These are phyloP conservation scores for Ricordea florida DNA, from an alignment of 92 coral and sea anemone species.

Conservation along the genomic window DNA sequence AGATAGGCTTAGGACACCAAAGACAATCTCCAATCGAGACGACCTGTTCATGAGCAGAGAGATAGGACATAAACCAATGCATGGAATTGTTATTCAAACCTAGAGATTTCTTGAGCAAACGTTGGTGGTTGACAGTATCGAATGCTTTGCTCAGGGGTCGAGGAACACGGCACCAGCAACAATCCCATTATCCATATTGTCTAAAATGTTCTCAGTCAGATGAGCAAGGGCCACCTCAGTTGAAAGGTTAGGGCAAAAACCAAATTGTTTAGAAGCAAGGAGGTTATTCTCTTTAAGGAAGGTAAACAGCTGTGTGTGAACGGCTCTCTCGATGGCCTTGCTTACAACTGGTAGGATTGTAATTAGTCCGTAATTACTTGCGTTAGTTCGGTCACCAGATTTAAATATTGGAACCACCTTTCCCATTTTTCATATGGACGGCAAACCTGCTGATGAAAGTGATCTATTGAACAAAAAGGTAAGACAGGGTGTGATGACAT, in stretches of 20 bases:
- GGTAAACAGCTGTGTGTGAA: slow-evolving; percentile 15
- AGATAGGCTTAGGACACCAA: no score
- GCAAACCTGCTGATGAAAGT: slow-evolving; percentile 20
- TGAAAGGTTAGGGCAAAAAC: slow-evolving; percentile 18
- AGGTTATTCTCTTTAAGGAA: slow-evolving; percentile 20
- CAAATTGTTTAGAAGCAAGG: slow-evolving; percentile 15
- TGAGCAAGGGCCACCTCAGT: slow-evolving; percentile 29
- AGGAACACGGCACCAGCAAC: slow-evolving; percentile 48
- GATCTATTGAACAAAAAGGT: slow-evolving; percentile 22
- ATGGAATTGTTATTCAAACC: no score
- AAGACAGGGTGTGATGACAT: no score
- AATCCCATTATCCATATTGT: slow-evolving; percentile 35
- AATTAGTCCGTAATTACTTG: slow-evolving; percentile 26
- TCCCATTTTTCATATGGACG: slow-evolving; percentile 32
- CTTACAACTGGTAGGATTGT: slow-evolving; percentile 20
- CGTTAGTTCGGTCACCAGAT: slow-evolving; percentile 20
- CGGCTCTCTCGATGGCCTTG: no score
- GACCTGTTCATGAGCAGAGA: no score
- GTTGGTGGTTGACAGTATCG: no score
- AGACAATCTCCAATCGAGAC: no score
- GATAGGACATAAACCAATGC: no score
- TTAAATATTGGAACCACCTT: slow-evolving; percentile 38
- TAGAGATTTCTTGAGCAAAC: no score
- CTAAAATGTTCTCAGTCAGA: slow-evolving; percentile 21
- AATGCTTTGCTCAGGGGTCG: no score